These are phyloP conservation scores for Diloba caeruleocephala DNA, from an alignment of 2,888 invertebrate species.

Conservation along the genomic window DNA sequence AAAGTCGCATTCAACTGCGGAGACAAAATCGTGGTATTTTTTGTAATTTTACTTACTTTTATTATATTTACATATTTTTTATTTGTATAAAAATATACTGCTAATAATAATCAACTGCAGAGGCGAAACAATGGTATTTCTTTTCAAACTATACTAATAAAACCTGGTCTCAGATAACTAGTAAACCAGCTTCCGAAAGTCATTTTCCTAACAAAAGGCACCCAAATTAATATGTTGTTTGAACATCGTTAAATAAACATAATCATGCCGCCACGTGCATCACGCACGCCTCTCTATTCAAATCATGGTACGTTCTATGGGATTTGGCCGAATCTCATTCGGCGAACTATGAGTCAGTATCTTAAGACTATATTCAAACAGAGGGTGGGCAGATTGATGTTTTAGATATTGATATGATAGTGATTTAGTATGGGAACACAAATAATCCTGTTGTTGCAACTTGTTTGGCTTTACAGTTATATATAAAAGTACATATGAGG, in stretches of 20 bases:
- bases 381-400: slow-evolving; percentile 83
- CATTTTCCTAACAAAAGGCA: slow-evolving; percentile 81
- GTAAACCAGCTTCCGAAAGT: slow-evolving; percentile 74
- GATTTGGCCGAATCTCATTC: slow-evolving; percentile 85
- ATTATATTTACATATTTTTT: too few species aligned
- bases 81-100: too few species aligned
- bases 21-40: too few species aligned
- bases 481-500: too few species aligned
- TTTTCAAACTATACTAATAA: slow-evolving; percentile 4
- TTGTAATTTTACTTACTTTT: too few species aligned
- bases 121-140: too few species aligned
- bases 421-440: slow-evolving; percentile 62
- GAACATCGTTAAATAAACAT: slow-evolving; percentile 87
- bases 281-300: slow-evolving; percentile 79
- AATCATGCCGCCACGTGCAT: slow-evolving; percentile 83
- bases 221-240: slow-evolving; percentile 89
- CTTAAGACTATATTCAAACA: slow-evolving; percentile 87
- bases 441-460: slow-evolving; percentile 55
- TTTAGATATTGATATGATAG: slow-evolving; percentile 82
- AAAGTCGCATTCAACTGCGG: too few species aligned
- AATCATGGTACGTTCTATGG: slow-evolving; percentile 69
- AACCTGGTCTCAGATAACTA: slow-evolving; percentile 30
- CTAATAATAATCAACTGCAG: too few species aligned
- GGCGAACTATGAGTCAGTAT: slow-evolving; percentile 74
- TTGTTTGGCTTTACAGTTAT: background rate